phyloP scores from a whole-genome alignment of 2,797 vertebrate genomes.

The Glyptemys insculpta region DNA sequence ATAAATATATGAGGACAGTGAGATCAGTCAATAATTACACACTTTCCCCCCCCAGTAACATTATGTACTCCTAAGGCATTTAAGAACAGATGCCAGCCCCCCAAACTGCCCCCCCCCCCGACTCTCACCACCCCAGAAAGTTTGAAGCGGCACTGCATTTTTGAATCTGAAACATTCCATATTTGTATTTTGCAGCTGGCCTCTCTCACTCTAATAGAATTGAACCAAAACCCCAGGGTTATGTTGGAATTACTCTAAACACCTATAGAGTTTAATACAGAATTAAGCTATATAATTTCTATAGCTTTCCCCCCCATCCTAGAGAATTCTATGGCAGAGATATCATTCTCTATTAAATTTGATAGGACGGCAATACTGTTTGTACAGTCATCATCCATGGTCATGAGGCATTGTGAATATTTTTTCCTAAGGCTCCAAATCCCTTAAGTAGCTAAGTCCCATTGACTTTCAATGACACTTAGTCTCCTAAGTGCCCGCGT shows the following conservation, averaged over 20 bases:
- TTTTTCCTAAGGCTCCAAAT: background rate
- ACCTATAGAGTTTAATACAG: background rate
- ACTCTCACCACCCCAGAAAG: background rate
- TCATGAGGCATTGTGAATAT: background rate
- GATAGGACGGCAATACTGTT: background rate
- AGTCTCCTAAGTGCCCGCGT: background rate
- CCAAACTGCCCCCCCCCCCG: accelerated
- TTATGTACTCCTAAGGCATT: background rate
- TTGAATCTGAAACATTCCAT: background rate
- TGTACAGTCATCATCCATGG: background rate
- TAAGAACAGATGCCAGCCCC: background rate
- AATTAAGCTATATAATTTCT: background rate
- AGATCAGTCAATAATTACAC: background rate
- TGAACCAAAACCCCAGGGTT: background rate
- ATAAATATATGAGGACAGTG: background rate
- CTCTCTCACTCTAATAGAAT: background rate
- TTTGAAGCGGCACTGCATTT: background rate
- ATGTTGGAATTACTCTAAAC: background rate
- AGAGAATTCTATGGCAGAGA: background rate
- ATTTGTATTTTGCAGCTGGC: background rate
- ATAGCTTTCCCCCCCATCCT: background rate
- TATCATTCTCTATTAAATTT: background rate
- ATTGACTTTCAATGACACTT: background rate
- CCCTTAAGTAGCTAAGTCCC: background rate
- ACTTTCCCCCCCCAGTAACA: accelerated